These are phyloP conservation scores for Ochropleura plecta DNA, from an alignment of 2,888 invertebrate species.

Conservation along the genomic window DNA sequence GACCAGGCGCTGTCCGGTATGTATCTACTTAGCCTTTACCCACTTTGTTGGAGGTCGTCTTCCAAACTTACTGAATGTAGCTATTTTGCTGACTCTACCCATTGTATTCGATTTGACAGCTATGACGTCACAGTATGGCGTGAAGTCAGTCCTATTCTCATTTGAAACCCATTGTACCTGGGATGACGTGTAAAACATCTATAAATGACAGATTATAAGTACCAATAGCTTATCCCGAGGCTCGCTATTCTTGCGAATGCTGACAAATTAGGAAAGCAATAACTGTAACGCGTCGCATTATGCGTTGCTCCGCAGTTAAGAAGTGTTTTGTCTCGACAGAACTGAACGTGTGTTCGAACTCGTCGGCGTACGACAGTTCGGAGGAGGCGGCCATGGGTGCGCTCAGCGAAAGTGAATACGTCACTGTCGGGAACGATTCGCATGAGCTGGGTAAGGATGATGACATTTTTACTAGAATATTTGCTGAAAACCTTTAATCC, in stretches of 20 bases:
- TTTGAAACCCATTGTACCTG: no score
- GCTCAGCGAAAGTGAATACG: slow-evolving; percentile 91
- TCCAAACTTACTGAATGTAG: not conserved
- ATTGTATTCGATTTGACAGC: no score
- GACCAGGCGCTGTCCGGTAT: slow-evolving; percentile 79
- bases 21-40: not conserved
- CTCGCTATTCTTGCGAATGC: not conserved
- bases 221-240: not conserved
- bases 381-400: slow-evolving; percentile 91
- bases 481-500: no score
- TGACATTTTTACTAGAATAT: not conserved
- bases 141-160: no score
- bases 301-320: not conserved
- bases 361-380: slow-evolving; percentile 92
- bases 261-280: not conserved
- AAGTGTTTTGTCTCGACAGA: slow-evolving; percentile 72
- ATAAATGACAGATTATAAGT: not conserved
- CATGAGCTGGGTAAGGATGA: slow-evolving; percentile 81
- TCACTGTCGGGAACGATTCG: slow-evolving; percentile 81
- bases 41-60: not conserved
- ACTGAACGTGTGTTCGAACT: slow-evolving; percentile 91
- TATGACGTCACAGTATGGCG: no score
- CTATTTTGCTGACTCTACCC: not conserved
- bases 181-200: not conserved
- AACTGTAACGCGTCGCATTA: not conserved